Percentiles rank a stretch among this genome's conserved stretches.
These are phyloP conservation scores for Oryzias sinensis DNA, from an alignment of 2,797 vertebrate genomes.

Conservation along the genomic window DNA sequence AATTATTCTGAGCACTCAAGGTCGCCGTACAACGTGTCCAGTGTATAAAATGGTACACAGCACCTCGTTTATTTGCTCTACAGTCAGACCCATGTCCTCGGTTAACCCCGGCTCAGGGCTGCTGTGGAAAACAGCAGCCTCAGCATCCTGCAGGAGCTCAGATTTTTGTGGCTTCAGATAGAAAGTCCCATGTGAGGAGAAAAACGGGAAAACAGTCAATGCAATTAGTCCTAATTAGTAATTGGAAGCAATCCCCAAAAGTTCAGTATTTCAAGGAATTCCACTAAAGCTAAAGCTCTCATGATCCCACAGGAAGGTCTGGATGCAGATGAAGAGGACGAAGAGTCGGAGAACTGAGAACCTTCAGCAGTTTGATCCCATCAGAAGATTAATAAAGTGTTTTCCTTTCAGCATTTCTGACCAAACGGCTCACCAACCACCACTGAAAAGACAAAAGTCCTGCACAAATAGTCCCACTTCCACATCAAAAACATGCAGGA, in stretches of 20 bases:
- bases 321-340: constrained; percentile 10
- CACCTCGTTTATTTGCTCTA: too few relatives aligned
- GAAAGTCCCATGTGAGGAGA: constrained; percentile 12
- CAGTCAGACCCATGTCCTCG: constrained; percentile 16
- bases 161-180: constrained; percentile 5
- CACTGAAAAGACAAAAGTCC: too few relatives aligned
- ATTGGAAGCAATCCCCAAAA: constrained; percentile 30
- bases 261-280: constrained; percentile 36
- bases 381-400: too few relatives aligned
- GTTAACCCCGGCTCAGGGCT: constrained; percentile 17
- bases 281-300: constrained; percentile 25
- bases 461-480: too few relatives aligned
- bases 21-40: too few relatives aligned
- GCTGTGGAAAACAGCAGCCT: neutral
- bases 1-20: too few relatives aligned
- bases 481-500: too few relatives aligned
- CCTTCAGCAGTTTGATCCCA: too few relatives aligned
- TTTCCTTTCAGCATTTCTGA: too few relatives aligned
- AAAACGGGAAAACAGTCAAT: constrained; percentile 30
- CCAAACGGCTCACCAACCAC: too few relatives aligned
- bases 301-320: constrained; percentile 7
- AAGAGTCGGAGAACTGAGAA: neutral
- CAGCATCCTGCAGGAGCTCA: constrained; percentile 10
- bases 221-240: constrained; percentile 14
- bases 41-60: too few relatives aligned